These are phyloP conservation scores for Avahi laniger DNA, from an alignment of 2,797 vertebrate genomes.

Conservation along the genomic window DNA sequence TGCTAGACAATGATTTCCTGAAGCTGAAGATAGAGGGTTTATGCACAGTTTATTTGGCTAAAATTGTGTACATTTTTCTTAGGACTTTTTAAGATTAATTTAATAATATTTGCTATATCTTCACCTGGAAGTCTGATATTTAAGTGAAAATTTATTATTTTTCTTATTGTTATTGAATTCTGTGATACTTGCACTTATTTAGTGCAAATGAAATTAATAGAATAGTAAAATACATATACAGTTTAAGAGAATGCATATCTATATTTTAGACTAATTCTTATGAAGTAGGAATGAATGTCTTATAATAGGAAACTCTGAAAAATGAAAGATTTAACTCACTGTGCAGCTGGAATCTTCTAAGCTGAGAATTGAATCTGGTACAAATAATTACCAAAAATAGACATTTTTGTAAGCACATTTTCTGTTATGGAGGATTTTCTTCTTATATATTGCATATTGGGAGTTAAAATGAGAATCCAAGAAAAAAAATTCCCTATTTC, in stretches of 20 bases:
- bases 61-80: not conserved
- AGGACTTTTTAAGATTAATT: not conserved
- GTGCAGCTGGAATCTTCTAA: not conserved
- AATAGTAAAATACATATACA: not conserved
- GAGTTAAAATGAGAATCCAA: not conserved
- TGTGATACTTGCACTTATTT: not conserved
- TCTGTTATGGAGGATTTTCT: not conserved
- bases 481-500: not conserved
- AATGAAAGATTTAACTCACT: not conserved
- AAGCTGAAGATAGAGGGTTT: not conserved
- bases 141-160: not conserved
- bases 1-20: not conserved
- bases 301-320: not conserved
- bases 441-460: not conserved
- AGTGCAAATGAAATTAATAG: not conserved
- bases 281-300: not conserved
- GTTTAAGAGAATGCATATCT: not conserved
- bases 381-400: not conserved
- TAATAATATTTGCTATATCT: not conserved
- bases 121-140: not conserved
- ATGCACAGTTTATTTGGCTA: not conserved
- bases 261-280: not conserved
- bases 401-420: not conserved
- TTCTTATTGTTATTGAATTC: not conserved
- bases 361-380: not conserved